Conservation (phyloP, 2,888 invertebrate species). For the Chalcis sispes region DNA sequence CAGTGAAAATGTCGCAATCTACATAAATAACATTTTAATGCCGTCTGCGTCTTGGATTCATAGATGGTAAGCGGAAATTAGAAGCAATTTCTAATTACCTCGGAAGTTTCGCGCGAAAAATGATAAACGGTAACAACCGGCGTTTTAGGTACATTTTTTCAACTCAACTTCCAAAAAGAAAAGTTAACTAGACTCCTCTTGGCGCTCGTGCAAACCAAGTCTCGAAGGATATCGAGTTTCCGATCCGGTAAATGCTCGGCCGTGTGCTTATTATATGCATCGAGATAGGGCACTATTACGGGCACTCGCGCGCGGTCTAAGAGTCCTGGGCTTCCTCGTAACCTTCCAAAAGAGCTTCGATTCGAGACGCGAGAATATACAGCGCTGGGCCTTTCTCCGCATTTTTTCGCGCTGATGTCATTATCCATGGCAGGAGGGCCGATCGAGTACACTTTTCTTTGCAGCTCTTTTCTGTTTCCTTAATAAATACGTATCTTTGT, state of each 20-base stretch:
- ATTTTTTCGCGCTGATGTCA: constrained; percentile 46
- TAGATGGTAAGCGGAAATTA: too few species aligned
- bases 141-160: constrained; percentile 27
- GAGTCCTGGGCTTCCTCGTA: too few species aligned
- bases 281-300: too few species aligned
- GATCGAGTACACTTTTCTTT: not conserved
- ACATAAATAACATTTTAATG: not conserved
- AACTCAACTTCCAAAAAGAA: not conserved
- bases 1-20: not conserved
- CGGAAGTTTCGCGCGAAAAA: constrained; percentile 15
- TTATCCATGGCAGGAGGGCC: not conserved
- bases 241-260: constrained; percentile 14
- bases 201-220: not conserved
- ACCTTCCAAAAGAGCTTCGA: too few species aligned
- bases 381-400: constrained; percentile 27
- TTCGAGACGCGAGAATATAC: not conserved
- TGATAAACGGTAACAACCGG: constrained; percentile 41
- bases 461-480: not conserved
- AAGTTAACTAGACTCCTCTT: not conserved
- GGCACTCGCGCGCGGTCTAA: not conserved
- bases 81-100: constrained; percentile 34
- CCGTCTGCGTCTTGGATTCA: too few species aligned
- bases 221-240: constrained; percentile 37
- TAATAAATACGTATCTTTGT: constrained; percentile 36
- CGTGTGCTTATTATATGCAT: too few species aligned